Evolutionary conservation across 2,888 invertebrate genomes (phyloP), one percentile per base, ranked within the genome.

Genomic region (Xestoiulus laeticollis): DNA sequence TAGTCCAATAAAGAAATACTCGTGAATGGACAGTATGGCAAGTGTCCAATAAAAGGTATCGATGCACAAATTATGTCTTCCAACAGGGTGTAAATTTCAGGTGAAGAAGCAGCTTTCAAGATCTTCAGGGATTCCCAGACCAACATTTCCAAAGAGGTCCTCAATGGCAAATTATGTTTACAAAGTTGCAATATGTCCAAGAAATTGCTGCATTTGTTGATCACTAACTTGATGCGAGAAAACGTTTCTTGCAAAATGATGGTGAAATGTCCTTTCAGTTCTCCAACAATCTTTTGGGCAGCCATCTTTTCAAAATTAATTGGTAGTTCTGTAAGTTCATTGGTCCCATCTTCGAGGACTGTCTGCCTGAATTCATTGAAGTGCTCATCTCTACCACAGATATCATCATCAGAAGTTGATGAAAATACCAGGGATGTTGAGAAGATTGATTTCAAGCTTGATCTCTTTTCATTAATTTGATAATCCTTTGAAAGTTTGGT

Each of bases 211-310:
- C 59, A 59, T 6, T 59, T n/a, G 59, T 59, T 59, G 59, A 59
- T 19, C 5, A 59, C 59, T 8, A 59, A 2, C 59, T n/a, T 59
- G n/a, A 59, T 59, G n/a, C n/a, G 59, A n/a, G 59, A 59, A 59
- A 59, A n/a, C 0, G 59, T 59, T 59, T 59, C 59, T 19, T 2
- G n/a, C 0, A 59, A 59, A 59, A n/a, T 6, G 0, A 3, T n/a
- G 59, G 19, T n/a, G 59, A n/a, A 59, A 59, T 59, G 59, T n/a
- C 59, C 59, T n/a, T 59, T 59, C n/a, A 19, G 59, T 59, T 59
- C 59, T 59, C 59, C n/a, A n/a, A 59, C 19, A 4, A n/a, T 19
- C n/a, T n/a, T n/a, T 0, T 19, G 48, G 10, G 48, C 48, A 48
- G 48, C 48, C 48, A 48, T 48, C 48, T 48, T 48, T 48, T 48